Evolutionary conservation across 2,797 vertebrate genomes (phyloP).

Genomic region (Danio jaintianensis): DNA sequence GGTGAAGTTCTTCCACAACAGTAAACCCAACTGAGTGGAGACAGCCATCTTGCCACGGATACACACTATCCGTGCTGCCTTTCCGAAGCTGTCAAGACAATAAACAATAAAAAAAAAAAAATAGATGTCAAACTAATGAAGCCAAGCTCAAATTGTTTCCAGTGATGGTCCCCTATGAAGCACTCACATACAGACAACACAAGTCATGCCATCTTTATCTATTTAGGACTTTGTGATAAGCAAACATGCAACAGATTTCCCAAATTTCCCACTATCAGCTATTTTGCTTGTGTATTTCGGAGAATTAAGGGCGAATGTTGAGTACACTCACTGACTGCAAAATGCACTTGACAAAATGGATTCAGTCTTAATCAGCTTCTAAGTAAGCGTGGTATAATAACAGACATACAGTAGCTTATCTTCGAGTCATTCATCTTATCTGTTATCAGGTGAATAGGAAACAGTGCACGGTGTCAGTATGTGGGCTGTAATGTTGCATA

Average conservation of each 20-base stretch:
- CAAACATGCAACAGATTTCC: conserved; percentile 60
- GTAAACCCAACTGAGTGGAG: conserved; percentile 91
- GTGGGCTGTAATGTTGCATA: not conserved
- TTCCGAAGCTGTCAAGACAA: conserved; percentile 58
- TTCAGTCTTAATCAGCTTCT: not conserved
- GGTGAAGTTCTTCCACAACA: conserved; percentile 99
- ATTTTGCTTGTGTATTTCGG: not conserved
- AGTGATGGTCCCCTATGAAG: not conserved
- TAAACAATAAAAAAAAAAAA: not conserved
- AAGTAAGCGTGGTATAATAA: not conserved
- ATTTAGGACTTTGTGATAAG: conserved; percentile 40
- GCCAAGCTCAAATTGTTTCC: not conserved
- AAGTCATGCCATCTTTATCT: conserved; percentile 39
- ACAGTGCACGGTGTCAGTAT: not conserved
- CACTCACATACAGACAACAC: not conserved
- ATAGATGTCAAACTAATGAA: not conserved
- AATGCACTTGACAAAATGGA: not conserved
- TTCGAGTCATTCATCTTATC: conserved; percentile 7
- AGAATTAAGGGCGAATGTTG: not conserved
- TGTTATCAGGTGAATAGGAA: not conserved
- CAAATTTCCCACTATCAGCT: conserved; percentile 15
- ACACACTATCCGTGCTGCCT: conserved; percentile 69
- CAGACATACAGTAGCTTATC: not conserved
- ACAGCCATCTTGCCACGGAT: conserved; percentile 84
- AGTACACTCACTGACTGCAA: not conserved